A percentile compares a stretch with the other conserved stretches of the same genome.
Conservation (phyloP, 2,113 vertebrate genomes). For the Saccopteryx leptura region DNA sequence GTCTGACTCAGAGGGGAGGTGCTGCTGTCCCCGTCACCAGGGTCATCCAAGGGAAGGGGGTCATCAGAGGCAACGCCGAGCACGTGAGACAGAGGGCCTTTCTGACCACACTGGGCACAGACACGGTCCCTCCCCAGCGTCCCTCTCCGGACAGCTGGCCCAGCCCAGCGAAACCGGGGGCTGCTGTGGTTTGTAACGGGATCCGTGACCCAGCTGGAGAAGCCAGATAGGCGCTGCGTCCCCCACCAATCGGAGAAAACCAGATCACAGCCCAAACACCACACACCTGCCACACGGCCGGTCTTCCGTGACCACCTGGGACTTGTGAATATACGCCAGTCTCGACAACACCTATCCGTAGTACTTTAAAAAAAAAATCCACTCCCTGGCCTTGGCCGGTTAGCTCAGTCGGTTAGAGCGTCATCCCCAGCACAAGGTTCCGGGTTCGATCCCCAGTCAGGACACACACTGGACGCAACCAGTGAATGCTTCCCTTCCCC, state of each 20-base stretch:
- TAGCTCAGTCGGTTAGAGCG: too few relatives aligned
- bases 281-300: neutral
- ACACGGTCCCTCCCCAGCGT: accelerated
- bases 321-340: neutral
- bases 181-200: neutral
- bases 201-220: neutral
- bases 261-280: neutral
- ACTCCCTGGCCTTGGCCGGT: too few relatives aligned
- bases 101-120: neutral
- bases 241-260: neutral
- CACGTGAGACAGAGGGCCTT: neutral
- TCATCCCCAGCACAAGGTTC: too few relatives aligned
- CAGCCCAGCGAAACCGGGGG: accelerated
- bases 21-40: neutral
- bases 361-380: too few relatives aligned
- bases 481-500: too few relatives aligned
- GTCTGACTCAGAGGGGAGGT: neutral
- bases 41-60: neutral
- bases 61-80: too few relatives aligned
- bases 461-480: too few relatives aligned
- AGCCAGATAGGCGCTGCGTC: neutral
- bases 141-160: neutral
- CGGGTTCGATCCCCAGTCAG: too few relatives aligned
- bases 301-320: neutral
- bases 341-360: neutral